Evolutionary conservation across 2,888 invertebrate species (phyloP), one percentile per base, ranked within the genome.

Genomic region (Mythimna vitellina): DNA sequence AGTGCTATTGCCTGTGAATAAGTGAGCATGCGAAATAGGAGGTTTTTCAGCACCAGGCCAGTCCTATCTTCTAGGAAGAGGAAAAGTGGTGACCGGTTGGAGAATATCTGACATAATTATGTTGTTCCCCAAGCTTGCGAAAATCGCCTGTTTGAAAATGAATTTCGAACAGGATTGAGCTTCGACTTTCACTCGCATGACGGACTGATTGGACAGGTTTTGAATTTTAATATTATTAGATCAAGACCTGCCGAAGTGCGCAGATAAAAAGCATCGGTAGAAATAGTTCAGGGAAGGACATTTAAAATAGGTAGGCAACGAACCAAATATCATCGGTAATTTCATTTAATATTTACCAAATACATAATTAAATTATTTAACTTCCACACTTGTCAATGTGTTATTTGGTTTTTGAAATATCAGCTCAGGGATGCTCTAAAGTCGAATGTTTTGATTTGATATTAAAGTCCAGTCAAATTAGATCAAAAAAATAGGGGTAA

Each of bases 241-340:
- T 46, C 29, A 22, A 64, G 8, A 22, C 10, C 29, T 8, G 29
- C 4, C 29, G 4, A 29, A 29, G 29, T 8, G 29, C 17, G 20
- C 35, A 49, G 14, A 49, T 54, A 65, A 67, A 25, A 25, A 46
- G 3, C 38, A 14, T 29, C 25, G 3, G 7, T 20, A 25, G n/a
- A 65, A 42, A 61, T 20, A 8, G 65, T 66, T 22, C 42, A 67
- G 3, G n/a, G 12, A 51, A 68, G 67, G 17, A 42, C 14, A 14
- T 42, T 42, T 42, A 3, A 12, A 42, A 4, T 42, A 14, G 42
- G 42, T 14, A 14, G 42, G 5, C 14, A 42, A 14, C 3, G 14
- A 14, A 42, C 42, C 14, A 42, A 42, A 42, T 42, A 42, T 14
- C 42, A 42, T 14, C 14, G 12, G 14, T 14, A 14, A 42, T 4